Evolutionary conservation across 1,140 invertebrate genomes (phyloP).

Genomic region (Bombus turneri): DNA sequence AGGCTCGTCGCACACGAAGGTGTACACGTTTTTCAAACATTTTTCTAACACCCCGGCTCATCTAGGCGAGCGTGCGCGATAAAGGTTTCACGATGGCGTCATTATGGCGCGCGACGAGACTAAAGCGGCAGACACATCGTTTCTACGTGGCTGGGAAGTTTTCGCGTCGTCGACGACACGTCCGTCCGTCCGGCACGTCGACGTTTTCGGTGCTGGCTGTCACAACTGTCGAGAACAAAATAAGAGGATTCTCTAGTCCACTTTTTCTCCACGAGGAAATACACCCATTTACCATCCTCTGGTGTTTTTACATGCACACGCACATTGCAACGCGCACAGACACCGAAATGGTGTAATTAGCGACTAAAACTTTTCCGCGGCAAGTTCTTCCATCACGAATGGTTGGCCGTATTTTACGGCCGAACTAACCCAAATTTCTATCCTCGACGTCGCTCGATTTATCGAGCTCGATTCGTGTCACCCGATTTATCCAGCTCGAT

Average conservation of each 20-base stretch:
- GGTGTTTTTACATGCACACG: background rate
- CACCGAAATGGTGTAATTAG: conserved; percentile 62
- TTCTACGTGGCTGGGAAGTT: conserved; percentile 69
- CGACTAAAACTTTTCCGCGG: conserved; percentile 70
- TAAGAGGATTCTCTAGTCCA: conserved; percentile 56
- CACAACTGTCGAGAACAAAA: conserved; percentile 52
- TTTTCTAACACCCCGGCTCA: conserved; percentile 51
- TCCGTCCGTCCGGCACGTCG: conserved; percentile 51
- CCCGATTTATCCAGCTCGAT: conserved; percentile 38
- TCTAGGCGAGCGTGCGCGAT: conserved; percentile 58
- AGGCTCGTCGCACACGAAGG: background rate
- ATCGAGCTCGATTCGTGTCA: conserved; percentile 21
- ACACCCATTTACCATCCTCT: conserved; percentile 3
- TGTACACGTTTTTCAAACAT: conserved; percentile 10
- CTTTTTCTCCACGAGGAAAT: conserved; percentile 22
- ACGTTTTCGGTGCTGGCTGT: conserved; percentile 8
- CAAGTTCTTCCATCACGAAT: conserved; percentile 66
- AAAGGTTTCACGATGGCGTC: conserved; percentile 59
- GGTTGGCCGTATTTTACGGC: conserved; percentile 61
- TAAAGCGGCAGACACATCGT: conserved; percentile 68
- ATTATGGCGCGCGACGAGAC: conserved; percentile 59
- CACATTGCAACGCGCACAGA: background rate
- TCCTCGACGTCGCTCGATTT: conserved; percentile 38
- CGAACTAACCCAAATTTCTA: conserved; percentile 54
- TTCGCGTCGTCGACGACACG: conserved; percentile 58